A percentile compares a stretch with the other conserved stretches of the same genome.
Conservation (phyloP, 1,140 invertebrate species). For the Lepidurus couesii region DNA sequence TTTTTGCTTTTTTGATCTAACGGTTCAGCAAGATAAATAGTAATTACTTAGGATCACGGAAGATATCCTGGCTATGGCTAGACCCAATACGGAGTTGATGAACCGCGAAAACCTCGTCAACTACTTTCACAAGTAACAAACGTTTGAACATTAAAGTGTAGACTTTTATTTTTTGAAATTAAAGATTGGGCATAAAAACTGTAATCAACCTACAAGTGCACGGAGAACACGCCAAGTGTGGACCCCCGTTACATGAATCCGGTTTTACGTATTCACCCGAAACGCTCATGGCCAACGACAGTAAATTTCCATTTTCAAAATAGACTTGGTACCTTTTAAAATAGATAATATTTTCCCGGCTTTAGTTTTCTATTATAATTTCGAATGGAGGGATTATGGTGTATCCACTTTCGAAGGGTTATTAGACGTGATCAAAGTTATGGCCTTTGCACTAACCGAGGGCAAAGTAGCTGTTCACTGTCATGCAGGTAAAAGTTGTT, state of each 20-base stretch:
- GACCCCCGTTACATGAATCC: slow-evolving; percentile 58
- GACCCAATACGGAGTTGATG: slow-evolving; percentile 68
- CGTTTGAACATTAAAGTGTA: not conserved
- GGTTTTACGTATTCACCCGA: slow-evolving; percentile 73
- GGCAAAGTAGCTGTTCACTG: slow-evolving; percentile 84
- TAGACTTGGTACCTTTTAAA: not conserved
- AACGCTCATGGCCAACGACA: slow-evolving; percentile 73
- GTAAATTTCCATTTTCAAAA: slow-evolving; percentile 51
- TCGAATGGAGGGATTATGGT: slow-evolving; percentile 76
- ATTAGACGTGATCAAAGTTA: slow-evolving; percentile 80
- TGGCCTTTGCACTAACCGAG: slow-evolving; percentile 72
- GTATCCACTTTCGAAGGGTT: slow-evolving; percentile 65
- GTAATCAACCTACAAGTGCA: slow-evolving; percentile 77
- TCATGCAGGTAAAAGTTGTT: slow-evolving; percentile 64
- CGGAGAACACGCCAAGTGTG: slow-evolving; percentile 78
- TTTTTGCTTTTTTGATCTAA: not conserved
- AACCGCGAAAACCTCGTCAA: slow-evolving; percentile 51
- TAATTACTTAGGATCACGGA: slow-evolving; percentile 67
- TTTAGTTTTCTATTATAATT: slow-evolving; percentile 80
- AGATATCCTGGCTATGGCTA: slow-evolving; percentile 78
- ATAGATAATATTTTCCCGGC: slow-evolving; percentile 37
- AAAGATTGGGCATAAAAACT: slow-evolving; percentile 69
- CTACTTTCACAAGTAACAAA: slow-evolving; percentile 25
- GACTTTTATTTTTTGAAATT: slow-evolving; percentile 29
- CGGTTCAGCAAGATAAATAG: not conserved